Evolutionary conservation across 2,797 vertebrate species (phyloP).

Genomic region (Tachyglossus aculeatus): DNA sequence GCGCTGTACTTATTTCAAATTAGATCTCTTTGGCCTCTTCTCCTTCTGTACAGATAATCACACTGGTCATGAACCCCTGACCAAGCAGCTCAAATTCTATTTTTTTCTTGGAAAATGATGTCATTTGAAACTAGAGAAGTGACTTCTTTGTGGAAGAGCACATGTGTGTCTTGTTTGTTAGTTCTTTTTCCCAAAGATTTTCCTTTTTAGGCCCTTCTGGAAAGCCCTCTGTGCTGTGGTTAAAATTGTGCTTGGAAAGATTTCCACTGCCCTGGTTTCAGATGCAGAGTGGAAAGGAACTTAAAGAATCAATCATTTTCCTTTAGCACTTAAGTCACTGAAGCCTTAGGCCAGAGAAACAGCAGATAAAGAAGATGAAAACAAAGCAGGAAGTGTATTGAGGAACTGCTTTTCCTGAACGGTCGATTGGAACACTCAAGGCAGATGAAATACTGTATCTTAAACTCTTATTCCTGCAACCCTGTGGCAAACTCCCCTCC

Average conservation of each 20-base stretch:
- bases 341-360: not conserved
- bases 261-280: conserved; percentile 1
- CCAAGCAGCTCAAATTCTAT: conserved; percentile 23
- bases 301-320: not conserved
- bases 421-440: not conserved
- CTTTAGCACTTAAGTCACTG: not conserved
- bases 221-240: not conserved
- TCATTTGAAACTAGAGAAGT: conserved; percentile 8
- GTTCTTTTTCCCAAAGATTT: not conserved
- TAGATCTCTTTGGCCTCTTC: conserved; percentile 37
- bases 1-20: conserved; percentile 36
- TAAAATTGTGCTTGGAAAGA: conserved; percentile 2
- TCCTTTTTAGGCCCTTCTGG: not conserved
- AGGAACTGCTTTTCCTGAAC: not conserved
- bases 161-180: not conserved
- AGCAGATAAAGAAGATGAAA: not conserved
- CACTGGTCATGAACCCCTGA: conserved; percentile 6
- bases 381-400: not conserved
- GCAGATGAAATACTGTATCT: not conserved
- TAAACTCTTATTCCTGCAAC: not conserved
- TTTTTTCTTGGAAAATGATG: conserved; percentile 15
- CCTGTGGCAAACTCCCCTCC: not conserved
- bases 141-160: not conserved
- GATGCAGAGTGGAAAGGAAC: not conserved
- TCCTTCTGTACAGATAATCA: conserved; percentile 16